phyloP scores from a whole-genome alignment of 35 echinoderm and acorn worm species.

The Apostichopus japonicus region DNA sequence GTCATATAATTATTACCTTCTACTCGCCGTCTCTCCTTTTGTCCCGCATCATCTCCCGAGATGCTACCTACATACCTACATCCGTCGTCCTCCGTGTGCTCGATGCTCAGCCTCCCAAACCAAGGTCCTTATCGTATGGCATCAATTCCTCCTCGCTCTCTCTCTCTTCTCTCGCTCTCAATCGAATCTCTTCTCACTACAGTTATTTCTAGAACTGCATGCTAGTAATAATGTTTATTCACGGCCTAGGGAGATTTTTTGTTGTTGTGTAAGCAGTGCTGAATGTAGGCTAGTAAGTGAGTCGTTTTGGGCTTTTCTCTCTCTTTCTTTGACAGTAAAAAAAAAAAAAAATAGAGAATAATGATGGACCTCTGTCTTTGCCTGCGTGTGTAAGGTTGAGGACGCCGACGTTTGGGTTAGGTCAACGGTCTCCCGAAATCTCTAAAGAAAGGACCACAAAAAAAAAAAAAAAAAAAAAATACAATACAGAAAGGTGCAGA shows the following conservation, averaged over 20 bases:
- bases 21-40: neutral
- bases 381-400: neutral
- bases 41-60: neutral
- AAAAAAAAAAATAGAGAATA: neutral
- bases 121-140: conserved; percentile 1
- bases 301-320: neutral
- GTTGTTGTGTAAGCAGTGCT: conserved; percentile 25
- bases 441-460: conserved; percentile 9
- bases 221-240: conserved; percentile 65
- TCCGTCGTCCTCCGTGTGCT: neutral
- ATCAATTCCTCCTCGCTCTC: neutral
- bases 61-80: conserved; percentile 4
- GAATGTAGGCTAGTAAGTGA: conserved; percentile 56
- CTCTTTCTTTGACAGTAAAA: neutral
- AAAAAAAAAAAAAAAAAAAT: neutral
- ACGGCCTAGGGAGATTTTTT: conserved; percentile 64
- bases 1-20: neutral
- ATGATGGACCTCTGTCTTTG: neutral
- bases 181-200: conserved; percentile 28
- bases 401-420: neutral
- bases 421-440: conserved; percentile 29
- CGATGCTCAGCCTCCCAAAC: neutral
- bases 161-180: conserved; percentile 12
- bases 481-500: neutral
- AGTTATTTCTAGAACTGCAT: conserved; percentile 55